A percentile compares a stretch with the other conserved stretches of the same genome.
phyloP scores from a whole-genome alignment of 1,140 invertebrate species.

The Cryptotermes secundus region DNA sequence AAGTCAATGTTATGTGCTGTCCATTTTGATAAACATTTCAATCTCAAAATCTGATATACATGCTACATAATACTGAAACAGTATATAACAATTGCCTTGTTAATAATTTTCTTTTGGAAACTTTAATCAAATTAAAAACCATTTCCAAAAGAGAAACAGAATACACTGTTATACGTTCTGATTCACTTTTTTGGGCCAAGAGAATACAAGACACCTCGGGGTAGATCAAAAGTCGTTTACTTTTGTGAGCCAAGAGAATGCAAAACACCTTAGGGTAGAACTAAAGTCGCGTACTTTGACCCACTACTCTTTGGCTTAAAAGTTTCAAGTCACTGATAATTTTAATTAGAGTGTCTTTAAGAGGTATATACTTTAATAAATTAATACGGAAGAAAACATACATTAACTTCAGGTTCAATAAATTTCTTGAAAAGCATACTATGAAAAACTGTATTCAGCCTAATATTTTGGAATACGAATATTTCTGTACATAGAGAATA shows the following conservation, averaged over 20 bases:
- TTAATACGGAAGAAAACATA: neutral
- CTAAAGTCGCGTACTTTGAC: neutral
- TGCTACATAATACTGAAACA: neutral
- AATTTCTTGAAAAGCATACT: neutral
- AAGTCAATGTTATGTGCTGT: neutral
- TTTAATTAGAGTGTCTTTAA: neutral
- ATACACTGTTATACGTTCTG: neutral
- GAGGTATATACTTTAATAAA: neutral
- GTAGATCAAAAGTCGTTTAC: too few species aligned
- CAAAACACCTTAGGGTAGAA: neutral
- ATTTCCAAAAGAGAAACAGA: neutral
- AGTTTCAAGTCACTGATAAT: neutral
- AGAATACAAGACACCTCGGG: neutral
- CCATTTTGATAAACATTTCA: neutral
- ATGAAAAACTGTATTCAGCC: neutral
- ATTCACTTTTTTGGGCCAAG: neutral
- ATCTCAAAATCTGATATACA: neutral
- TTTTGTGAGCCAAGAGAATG: neutral
- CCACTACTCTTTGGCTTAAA: neutral
- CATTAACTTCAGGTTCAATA: neutral
- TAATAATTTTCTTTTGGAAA: neutral
- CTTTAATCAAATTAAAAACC: neutral
- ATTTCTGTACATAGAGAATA: neutral
- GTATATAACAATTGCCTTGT: neutral
- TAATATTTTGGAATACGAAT: slow-evolving; percentile 13